Evolutionary conservation across 2,113 vertebrate species (phyloP), one percentile per base, ranked within the genome.

Genomic region (Plotosus lineatus): DNA sequence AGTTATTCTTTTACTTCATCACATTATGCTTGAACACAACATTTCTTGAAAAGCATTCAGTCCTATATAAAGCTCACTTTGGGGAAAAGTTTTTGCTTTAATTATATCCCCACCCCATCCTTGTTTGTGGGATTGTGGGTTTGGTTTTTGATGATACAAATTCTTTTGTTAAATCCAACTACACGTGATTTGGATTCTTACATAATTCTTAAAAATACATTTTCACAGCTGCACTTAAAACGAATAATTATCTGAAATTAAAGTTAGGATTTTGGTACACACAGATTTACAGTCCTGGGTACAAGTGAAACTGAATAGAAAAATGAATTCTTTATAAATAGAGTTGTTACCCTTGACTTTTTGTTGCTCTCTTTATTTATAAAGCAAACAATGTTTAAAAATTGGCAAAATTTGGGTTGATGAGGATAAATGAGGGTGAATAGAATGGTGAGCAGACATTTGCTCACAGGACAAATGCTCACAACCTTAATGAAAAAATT

Each of bases 1-100:
- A 28, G 7, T 33, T 42, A 36, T 56, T 73, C 48, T 56, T n/a
- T 28, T 79, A 56, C 26, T 15, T 75, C 61, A 73, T 73, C 51
- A 73, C 69, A 51, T 51, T 8, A 14, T 28, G 68, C 23, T 73
- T 75, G 44, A 55, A 26, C n/a, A 51, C 17, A 51, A 9, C 38
- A 15, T 55, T 38, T 12, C 28, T 50, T 33, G 8, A 26, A 4
- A 8, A 48, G 44, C 31, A 31, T 31, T 36, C 31, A 10, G 26
- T 31, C 26, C 31, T 31, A 46, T 28, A 51, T 51, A 9, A 31
- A 31, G 31, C 7, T 21, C 17, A n/a, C 68, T 71, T 71, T 46
- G 14, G n/a, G 5, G 4, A 50, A 72, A 73, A 9, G 6, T 21
- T 40, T 40, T 36, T 66, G 21, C 12, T 66, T n/a, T n/a, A n/a